Evolutionary conservation across 2,888 invertebrate species (phyloP).

Genomic region (Heliconius erato): DNA sequence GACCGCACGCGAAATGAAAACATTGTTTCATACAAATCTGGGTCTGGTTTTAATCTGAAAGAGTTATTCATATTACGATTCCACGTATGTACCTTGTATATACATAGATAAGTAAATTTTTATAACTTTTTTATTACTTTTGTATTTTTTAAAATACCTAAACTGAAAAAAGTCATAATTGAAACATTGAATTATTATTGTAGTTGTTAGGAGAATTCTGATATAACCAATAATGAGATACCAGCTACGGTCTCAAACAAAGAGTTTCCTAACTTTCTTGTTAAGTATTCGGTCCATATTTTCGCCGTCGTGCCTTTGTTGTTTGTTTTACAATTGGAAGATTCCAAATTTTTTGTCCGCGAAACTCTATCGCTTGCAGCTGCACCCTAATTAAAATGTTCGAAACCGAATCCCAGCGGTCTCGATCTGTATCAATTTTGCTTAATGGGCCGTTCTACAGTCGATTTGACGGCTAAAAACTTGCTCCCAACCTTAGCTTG

Average conservation of each 20-base stretch:
- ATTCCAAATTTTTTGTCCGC: constrained; percentile 53
- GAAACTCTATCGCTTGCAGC: constrained; percentile 65
- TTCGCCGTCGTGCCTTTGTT: not conserved
- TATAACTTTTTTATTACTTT: not conserved
- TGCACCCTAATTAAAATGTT: constrained; percentile 82
- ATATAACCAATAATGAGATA: not conserved
- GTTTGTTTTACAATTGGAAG: constrained; percentile 37
- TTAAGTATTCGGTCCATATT: not conserved
- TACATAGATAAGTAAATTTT: constrained; percentile 7
- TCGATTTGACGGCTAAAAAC: constrained; percentile 57
- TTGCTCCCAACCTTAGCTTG: constrained; percentile 48
- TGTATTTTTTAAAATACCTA: not conserved
- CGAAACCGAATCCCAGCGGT: constrained; percentile 72
- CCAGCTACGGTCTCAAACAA: constrained; percentile 9
- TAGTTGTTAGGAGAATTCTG: not conserved
- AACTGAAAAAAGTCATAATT: not conserved
- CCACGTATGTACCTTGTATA: not conserved
- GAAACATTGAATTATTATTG: not conserved
- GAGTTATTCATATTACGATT: constrained; percentile 10
- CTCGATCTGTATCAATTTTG: constrained; percentile 81
- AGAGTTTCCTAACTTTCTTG: constrained; percentile 16
- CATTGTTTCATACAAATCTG: constrained; percentile 28
- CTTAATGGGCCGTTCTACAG: constrained; percentile 78
- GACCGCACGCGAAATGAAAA: constrained; percentile 30
- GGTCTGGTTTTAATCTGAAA: constrained; percentile 19